Evolutionary conservation across 2,888 invertebrate genomes (phyloP).

Genomic region (Plutella xylostella): DNA sequence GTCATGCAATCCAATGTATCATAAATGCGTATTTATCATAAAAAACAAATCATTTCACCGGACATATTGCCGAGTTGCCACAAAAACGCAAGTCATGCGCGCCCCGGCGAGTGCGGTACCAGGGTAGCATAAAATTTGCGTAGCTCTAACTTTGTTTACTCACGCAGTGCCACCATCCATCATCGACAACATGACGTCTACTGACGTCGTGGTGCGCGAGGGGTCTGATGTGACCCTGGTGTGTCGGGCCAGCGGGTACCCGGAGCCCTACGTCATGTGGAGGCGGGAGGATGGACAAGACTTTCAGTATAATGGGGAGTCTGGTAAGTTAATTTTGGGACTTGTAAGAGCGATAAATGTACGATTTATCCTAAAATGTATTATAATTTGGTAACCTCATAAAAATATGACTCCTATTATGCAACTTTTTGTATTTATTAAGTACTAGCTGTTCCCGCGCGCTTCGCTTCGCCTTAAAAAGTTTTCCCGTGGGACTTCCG

Average conservation of each 20-base stretch:
- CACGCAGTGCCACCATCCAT: constrained; percentile 90
- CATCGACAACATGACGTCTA: constrained; percentile 89
- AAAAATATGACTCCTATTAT: background rate
- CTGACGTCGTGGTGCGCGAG: constrained; percentile 92
- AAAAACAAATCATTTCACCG: no score
- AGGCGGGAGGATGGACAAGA: constrained; percentile 89
- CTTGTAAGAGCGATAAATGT: constrained; percentile 12
- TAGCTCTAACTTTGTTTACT: constrained; percentile 13
- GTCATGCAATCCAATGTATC: no score
- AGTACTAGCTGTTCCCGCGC: no score
- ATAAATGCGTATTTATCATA: no score
- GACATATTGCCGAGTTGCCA: no score
- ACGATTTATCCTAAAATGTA: constrained; percentile 9
- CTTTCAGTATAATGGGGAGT: constrained; percentile 89
- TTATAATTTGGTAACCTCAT: background rate
- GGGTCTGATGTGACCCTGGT: constrained; percentile 88
- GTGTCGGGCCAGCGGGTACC: constrained; percentile 90
- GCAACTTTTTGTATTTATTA: no score
- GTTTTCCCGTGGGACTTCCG: no score
- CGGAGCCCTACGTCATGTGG: constrained; percentile 95
- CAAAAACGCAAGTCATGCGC: no score
- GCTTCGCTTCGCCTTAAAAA: no score
- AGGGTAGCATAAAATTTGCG: no score
- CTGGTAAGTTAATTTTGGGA: constrained; percentile 71
- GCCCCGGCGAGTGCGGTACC: no score